Evolutionary conservation across 2,888 invertebrate species (phyloP), one percentile per base, ranked within the genome.

Genomic region (Keiferia lycopersicella): DNA sequence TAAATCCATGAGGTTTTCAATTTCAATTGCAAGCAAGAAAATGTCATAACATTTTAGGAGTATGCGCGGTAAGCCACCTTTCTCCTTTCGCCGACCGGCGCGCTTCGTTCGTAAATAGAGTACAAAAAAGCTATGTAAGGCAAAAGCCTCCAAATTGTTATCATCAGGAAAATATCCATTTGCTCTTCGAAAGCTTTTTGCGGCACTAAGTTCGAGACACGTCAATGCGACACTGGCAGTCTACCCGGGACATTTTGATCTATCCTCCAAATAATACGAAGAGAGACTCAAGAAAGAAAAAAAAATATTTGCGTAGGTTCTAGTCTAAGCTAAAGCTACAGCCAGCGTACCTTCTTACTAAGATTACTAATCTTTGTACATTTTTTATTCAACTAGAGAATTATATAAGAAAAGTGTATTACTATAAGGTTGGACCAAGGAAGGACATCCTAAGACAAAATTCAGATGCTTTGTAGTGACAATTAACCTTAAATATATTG

Each of bases 201-300:
- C 73, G 75, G 74, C 69, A 71, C 72, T 72, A 80, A 81, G 76
- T 81, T 78, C 74, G 72, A 71, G 64, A 69, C 67, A 69, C 67
- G 67, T 71, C 68, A 71, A 68, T 71, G 73, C 68, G 72, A 71
- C 72, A 74, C 69, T 6, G 30, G 30, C 30, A 30, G 30, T 4
- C 2, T 6, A 30, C 69, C 72, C 69, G 62, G 67, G 72, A 77
- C 69, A 48, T 64, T 73, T 61, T 64, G 64, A 72, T 73, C 65
- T 73, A 79, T 67, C 78, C 76, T 77, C 72, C 78, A 71, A 71
- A 72, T 72, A 76, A 77, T 75, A 73, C 72, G 68, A 75, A 72
- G 70, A 72, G 76, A 76, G 75, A 76, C 70, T 74, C 45, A 45
- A 4, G n/a, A 4, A 45, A 45, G 45, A 45, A 38, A 16, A 39